A percentile compares a stretch with the other conserved stretches of the same genome.
Evolutionary conservation across 1,140 invertebrate species (phyloP).

Genomic region (Drosophila burlai): DNA sequence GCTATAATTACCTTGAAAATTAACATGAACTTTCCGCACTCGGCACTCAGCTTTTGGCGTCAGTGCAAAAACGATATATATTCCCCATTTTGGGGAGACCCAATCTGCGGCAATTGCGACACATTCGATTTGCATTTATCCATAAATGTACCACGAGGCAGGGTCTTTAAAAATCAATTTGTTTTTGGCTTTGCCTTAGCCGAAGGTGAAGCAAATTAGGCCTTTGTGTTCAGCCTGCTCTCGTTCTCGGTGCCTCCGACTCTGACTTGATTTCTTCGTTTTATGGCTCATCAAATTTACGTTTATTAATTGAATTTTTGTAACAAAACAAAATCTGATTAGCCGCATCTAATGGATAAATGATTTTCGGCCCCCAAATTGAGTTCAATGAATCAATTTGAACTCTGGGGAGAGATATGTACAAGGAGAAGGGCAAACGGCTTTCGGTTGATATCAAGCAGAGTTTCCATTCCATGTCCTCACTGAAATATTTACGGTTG

Average conservation of each 20-base stretch:
- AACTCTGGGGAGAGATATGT: neutral
- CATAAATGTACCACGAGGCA: conserved; percentile 33
- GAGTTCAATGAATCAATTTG: conserved; percentile 34
- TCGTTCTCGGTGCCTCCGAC: conserved; percentile 3
- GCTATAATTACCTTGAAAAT: conserved; percentile 73
- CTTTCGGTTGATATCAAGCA: neutral
- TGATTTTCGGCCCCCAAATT: conserved; percentile 14
- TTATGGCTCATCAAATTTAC: conserved; percentile 63
- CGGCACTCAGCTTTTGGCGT: conserved; percentile 51
- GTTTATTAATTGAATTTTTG: conserved; percentile 51
- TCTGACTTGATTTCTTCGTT: conserved; percentile 10
- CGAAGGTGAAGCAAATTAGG: conserved; percentile 47
- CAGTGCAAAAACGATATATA: conserved; percentile 40
- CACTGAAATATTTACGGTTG: conserved; percentile 37
- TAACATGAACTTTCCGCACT: conserved; percentile 66
- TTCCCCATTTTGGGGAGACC: conserved; percentile 16
- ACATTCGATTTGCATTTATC: conserved; percentile 69
- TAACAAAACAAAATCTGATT: conserved; percentile 47
- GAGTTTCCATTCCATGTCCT: conserved; percentile 9
- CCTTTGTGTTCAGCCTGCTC: conserved; percentile 14
- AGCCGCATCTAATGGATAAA: conserved; percentile 48
- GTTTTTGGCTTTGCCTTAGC: conserved; percentile 24
- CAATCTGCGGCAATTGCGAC: conserved; percentile 63
- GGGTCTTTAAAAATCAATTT: conserved; percentile 66
- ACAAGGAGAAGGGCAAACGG: conserved; percentile 2